These are phyloP conservation scores for Gavialis gangeticus DNA, from an alignment of 2,113 vertebrate genomes.

Conservation along the genomic window DNA sequence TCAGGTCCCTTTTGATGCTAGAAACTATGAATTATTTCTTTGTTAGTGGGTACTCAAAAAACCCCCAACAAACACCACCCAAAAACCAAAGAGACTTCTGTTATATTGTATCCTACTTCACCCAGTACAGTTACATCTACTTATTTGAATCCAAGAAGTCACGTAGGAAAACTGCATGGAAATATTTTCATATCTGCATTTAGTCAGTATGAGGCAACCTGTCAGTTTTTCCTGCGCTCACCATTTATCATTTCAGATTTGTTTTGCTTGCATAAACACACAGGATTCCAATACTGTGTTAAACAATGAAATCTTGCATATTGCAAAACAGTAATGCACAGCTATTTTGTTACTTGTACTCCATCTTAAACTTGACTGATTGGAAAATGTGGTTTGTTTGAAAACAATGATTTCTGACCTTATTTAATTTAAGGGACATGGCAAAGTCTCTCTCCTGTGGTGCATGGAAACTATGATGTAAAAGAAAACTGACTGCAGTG, in stretches of 20 bases:
- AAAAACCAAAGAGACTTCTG: too few relatives aligned
- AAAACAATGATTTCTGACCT: slow-evolving; percentile 59
- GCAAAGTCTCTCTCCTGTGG: slow-evolving; percentile 25
- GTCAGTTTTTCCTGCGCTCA: not conserved
- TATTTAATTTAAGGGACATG: slow-evolving; percentile 29
- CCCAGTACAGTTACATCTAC: not conserved
- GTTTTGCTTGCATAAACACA: slow-evolving; percentile 5
- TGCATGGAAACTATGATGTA: slow-evolving; percentile 34
- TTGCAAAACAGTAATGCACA: slow-evolving; percentile 50
- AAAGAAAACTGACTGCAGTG: not conserved
- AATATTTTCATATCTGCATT: slow-evolving; percentile 6
- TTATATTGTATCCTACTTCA: not conserved
- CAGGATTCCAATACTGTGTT: slow-evolving; percentile 35
- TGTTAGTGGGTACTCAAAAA: not conserved
- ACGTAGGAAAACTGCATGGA: not conserved
- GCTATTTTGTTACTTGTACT: slow-evolving; percentile 49
- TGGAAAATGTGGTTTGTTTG: slow-evolving; percentile 71
- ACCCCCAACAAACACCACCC: not conserved
- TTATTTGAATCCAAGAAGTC: not conserved
- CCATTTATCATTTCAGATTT: slow-evolving; percentile 51
- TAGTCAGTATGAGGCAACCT: not conserved
- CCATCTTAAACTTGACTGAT: slow-evolving; percentile 51
- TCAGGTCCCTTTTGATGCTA: too few relatives aligned
- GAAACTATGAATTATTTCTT: not conserved
- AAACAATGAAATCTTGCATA: slow-evolving; percentile 27